Percentiles rank a stretch among this genome's conserved stretches.
These are phyloP conservation scores for Melospiza georgiana DNA, from an alignment of 2,113 vertebrate genomes.

Conservation along the genomic window DNA sequence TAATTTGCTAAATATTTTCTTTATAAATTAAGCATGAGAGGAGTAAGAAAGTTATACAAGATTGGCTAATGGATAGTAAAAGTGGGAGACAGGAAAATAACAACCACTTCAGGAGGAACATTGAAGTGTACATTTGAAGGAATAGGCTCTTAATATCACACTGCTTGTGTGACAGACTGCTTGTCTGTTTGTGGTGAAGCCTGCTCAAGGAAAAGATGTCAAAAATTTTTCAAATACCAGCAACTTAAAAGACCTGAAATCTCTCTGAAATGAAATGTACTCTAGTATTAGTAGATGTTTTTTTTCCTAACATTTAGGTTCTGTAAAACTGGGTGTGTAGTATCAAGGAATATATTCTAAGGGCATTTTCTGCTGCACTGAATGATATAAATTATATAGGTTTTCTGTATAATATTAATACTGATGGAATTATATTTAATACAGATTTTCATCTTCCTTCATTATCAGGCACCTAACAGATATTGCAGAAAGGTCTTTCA, in stretches of 20 bases:
- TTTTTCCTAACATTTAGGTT: not conserved
- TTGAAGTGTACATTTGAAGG: not conserved
- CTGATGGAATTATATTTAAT: not conserved
- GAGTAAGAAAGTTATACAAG: not conserved
- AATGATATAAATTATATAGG: not conserved
- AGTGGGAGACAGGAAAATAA: not conserved
- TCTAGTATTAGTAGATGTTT: not conserved
- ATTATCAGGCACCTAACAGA: not conserved
- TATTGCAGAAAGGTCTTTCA: not conserved
- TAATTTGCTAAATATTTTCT: not conserved
- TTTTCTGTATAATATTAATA: not conserved
- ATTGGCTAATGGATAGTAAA: not conserved
- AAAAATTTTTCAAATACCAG: not conserved
- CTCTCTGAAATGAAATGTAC: not conserved
- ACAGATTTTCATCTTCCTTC: not conserved
- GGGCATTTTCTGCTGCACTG: not conserved
- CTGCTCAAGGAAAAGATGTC: not conserved
- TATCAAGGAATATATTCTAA: not conserved
- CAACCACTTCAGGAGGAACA: not conserved
- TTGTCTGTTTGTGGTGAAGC: not conserved
- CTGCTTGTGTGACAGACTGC: not conserved
- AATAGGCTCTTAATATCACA: not conserved
- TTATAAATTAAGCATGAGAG: not conserved
- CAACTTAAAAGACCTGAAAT: conserved; percentile 5
- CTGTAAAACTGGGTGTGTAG: not conserved